Percentiles rank a stretch among this genome's conserved stretches.
These are phyloP conservation scores for Tiaroga cobitis DNA, from an alignment of 2,797 vertebrate genomes.

Conservation along the genomic window DNA sequence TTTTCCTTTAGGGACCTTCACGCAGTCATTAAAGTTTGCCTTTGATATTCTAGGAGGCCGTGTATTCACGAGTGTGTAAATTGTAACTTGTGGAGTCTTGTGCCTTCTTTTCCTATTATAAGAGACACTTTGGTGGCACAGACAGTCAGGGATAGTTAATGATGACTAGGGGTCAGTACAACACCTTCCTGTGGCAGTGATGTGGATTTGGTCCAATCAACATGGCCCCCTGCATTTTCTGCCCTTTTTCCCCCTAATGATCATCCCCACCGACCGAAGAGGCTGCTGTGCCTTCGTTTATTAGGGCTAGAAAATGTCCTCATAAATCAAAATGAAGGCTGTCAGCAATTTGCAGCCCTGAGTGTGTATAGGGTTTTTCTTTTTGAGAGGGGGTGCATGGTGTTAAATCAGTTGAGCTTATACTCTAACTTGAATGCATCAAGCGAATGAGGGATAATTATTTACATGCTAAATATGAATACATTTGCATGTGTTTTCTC, in stretches of 20 bases:
- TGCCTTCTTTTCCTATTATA: constrained; percentile 5
- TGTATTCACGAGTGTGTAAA: constrained; percentile 21
- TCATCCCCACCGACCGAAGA: constrained; percentile 18
- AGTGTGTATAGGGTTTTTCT: neutral
- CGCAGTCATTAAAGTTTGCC: constrained; percentile 4
- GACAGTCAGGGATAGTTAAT: constrained; percentile 36
- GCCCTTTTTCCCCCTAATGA: constrained; percentile 45
- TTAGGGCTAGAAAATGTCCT: constrained; percentile 23
- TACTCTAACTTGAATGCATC: neutral
- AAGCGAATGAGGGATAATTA: neutral
- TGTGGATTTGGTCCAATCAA: constrained; percentile 58
- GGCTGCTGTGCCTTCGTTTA: constrained; percentile 16
- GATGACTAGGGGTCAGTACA: constrained; percentile 45
- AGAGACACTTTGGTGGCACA: neutral
- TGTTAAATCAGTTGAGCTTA: neutral
- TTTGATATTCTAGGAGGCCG: constrained; percentile 16
- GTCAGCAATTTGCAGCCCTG: constrained; percentile 12
- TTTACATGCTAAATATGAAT: neutral
- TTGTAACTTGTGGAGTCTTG: constrained; percentile 5
- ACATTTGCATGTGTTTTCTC: neutral
- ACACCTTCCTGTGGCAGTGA: constrained; percentile 52
- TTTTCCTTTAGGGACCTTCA: constrained; percentile 17
- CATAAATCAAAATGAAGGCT: constrained; percentile 12
- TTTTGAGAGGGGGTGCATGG: neutral
- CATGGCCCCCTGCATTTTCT: constrained; percentile 32